phyloP scores from a whole-genome alignment of 2,113 vertebrate genomes.

The Orycteropus afer region DNA sequence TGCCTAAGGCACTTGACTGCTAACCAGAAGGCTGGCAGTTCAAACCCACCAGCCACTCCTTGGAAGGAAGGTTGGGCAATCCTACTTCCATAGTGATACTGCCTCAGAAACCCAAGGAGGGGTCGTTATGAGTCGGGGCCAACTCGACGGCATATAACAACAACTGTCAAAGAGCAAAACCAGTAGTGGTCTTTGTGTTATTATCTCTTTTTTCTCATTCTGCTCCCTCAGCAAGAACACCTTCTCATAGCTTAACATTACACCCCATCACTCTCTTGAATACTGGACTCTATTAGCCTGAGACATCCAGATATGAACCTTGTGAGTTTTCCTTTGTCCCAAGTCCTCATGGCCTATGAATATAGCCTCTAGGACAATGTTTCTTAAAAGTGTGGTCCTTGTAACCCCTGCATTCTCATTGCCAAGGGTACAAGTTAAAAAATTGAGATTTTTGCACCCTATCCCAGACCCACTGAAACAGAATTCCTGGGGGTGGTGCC shows the following conservation, averaged over 20 bases:
- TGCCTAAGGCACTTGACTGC: too few relatives aligned
- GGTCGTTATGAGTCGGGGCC: too few relatives aligned
- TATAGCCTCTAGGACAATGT: background rate
- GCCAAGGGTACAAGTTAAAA: background rate
- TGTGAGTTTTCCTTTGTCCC: background rate
- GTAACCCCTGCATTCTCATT: background rate
- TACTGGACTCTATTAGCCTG: background rate
- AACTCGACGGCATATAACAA: too few relatives aligned
- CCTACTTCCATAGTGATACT: too few relatives aligned
- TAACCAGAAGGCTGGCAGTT: too few relatives aligned
- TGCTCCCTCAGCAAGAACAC: background rate
- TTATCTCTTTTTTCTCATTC: background rate
- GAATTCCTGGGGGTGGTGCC: background rate
- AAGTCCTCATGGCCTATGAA: background rate
- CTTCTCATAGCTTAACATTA: background rate
- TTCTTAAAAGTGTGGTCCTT: background rate
- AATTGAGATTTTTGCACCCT: background rate
- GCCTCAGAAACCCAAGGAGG: too few relatives aligned
- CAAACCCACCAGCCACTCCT: too few relatives aligned
- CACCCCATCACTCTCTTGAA: background rate
- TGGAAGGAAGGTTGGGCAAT: too few relatives aligned
- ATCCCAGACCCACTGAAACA: background rate
- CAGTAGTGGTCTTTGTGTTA: background rate
- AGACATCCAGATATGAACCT: background rate
- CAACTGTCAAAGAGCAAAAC: slow-evolving; percentile 14